A percentile compares a stretch with the other conserved stretches of the same genome.
Evolutionary conservation across 37 sponge, comb jelly and placozoan species (phyloP).

Genomic region (Ianthella basta): DNA sequence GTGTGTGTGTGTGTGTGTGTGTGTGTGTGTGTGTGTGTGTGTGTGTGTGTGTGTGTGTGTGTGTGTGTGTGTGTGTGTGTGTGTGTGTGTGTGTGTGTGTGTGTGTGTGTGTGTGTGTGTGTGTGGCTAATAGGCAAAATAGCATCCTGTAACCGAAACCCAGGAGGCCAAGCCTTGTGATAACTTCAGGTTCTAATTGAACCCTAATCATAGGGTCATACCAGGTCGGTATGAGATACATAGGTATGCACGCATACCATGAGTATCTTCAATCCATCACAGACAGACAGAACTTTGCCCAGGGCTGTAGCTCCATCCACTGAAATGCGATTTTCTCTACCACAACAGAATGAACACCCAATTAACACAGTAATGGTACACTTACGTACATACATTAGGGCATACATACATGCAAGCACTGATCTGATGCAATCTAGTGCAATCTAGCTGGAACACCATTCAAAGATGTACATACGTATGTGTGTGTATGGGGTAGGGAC

Average conservation of each 20-base stretch:
- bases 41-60: background rate
- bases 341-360: background rate
- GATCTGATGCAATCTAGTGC: no score
- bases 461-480: no score
- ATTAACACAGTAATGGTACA: no score
- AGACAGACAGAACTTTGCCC: slow-evolving; percentile 69
- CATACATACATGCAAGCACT: no score
- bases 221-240: no score
- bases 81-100: background rate
- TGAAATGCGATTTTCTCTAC: slow-evolving; percentile 83
- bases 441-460: no score
- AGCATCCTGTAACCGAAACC: background rate
- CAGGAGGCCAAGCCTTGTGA: no score
- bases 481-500: slow-evolving; percentile 3
- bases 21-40: no score
- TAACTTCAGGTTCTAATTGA: no score
- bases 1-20: no score
- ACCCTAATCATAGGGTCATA: no score
- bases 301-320: slow-evolving; percentile 67
- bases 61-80: slow-evolving; percentile 13
- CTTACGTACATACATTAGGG: background rate
- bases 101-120: background rate
- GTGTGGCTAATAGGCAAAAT: no score
- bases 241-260: slow-evolving; percentile 34
- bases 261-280: slow-evolving; percentile 73